Evolutionary conservation across 2,888 invertebrate genomes (phyloP), one percentile per base, ranked within the genome.

Genomic region (Ectobius pallidus): DNA sequence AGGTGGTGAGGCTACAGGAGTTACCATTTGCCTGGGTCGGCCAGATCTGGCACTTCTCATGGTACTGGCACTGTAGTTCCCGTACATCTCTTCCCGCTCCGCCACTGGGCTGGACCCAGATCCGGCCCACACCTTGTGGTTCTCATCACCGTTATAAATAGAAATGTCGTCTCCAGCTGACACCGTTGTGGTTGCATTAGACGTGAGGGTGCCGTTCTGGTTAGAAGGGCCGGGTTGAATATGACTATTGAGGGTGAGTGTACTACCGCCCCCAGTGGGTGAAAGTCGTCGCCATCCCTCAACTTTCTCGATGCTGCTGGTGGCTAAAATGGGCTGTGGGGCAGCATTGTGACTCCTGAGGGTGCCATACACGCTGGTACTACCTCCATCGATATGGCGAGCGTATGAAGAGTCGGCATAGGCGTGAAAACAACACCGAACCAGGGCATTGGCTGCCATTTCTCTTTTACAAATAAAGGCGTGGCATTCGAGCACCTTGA

Each of bases 401-500:
- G 94, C 96, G 82, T 96, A 96, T 77, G 95, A 95, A 78, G 95
- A 95, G 83, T 97, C 97, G 0, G 97, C 97, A 84, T 97, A 98
- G 67, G 97, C 96, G 85, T 97, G 97, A 85, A 98, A 98, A 85
- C 97, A 97, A 84, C 97, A 97, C 79, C 96, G 89, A 76, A 98
- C 98, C 81, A 99, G 88, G 78, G 99, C 98, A 84, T 99, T 96
- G 76, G 99, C 99, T 62, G 99, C 98, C 81, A 96, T 94, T 83
- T 97, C 96, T 73, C 96, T 91, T 79, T 97, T 95, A 85, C 97
- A 97, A 80, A 99, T 96, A 84, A 99, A 99, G 76, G 97, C 97
- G 85, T 99, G 99, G 86, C 99, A 99, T 85, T 99, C 99, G 76
- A 99, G 88, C 72, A 97, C 97, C 85, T 98, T 98, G 79, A 99